Base-by-base conservation (phyloP, 2,797 vertebrate species). In the Acanthiza pusilla region DNA sequence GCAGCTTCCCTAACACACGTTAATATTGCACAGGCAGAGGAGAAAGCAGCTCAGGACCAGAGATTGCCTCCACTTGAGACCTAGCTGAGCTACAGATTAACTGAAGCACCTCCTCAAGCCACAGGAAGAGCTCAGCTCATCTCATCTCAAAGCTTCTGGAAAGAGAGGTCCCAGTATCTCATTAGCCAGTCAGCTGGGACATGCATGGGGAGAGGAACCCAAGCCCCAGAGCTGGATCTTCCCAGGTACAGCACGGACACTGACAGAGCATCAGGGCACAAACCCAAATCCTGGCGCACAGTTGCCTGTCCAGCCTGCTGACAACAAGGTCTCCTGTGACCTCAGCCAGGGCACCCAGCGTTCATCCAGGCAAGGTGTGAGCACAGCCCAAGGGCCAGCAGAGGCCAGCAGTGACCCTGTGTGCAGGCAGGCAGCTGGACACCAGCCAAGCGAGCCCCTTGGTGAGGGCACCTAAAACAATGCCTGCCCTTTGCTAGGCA, bases 381-480 rank as follows among this genome's bases (percentile, higher is more conserved):
- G 66, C 72, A 60, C 34, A 9, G 43, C 0, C 25, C 2, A 4
- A 66, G 54, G 85, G 62, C 16, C 73, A 80, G 38, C 53, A 67
- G 47, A 54, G 68, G 42, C n/a, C 75, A 55, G 55, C 5, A 2
- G 38, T 14, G 0, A 7, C 50, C 51, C 53, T 5, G 8, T 7
- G 13, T 7, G 54, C 78, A 54, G 42, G 48, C n/a, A 40, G 68
- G 68, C 73, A 78, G 58, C 85, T 61, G 89, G 82, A 68, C 76
- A 22, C n/a, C 3, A 0, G 2, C 73, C 91, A 84, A 67, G n/a
- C 0, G 0, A 61, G 54, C 54, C 85, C 21, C 8, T 27, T 68
- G 66, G 65, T 8, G 2, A 4, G 2, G n/a, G 26, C 1, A 0
- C 7, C 68, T 40, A 25, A 72, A 70, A 65, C 0, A 0, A 48